A percentile compares a stretch with the other conserved stretches of the same genome.
Evolutionary conservation across 2,797 vertebrate genomes (phyloP).

Genomic region (Acanthis flammea): DNA sequence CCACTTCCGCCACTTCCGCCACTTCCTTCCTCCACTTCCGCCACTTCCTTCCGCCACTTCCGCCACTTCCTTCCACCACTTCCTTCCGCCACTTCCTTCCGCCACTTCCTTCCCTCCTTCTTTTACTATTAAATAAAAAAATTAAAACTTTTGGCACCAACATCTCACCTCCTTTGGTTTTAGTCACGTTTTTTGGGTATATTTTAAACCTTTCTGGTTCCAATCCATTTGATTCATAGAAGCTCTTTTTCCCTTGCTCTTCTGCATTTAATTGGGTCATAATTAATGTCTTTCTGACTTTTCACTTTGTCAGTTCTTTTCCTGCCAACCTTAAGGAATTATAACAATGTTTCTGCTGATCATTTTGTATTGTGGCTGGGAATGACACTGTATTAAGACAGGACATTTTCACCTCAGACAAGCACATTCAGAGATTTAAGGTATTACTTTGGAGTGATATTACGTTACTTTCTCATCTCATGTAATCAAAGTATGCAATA

Average conservation of each 20-base stretch:
- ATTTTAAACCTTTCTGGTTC: background rate
- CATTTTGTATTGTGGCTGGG: background rate
- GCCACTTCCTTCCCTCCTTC: no score
- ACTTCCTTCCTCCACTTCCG: no score
- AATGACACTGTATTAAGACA: background rate
- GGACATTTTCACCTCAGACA: background rate
- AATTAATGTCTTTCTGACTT: accelerated
- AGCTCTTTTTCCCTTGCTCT: background rate
- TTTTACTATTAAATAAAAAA: no score
- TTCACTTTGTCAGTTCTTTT: background rate
- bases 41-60: no score
- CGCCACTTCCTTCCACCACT: no score
- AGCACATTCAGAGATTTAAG: background rate
- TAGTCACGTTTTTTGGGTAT: background rate
- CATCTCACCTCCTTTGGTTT: no score
- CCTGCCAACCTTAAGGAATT: background rate
- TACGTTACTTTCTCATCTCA: background rate
- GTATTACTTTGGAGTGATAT: background rate
- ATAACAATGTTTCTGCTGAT: background rate
- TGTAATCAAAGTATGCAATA: background rate
- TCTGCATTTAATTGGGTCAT: accelerated
- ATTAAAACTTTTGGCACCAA: no score
- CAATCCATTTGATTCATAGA: background rate
- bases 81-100: no score
- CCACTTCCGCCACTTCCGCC: no score